Percentiles rank a stretch among this genome's conserved stretches.
Conservation (phyloP, 2,888 invertebrate genomes). For the Erebia ligea region DNA sequence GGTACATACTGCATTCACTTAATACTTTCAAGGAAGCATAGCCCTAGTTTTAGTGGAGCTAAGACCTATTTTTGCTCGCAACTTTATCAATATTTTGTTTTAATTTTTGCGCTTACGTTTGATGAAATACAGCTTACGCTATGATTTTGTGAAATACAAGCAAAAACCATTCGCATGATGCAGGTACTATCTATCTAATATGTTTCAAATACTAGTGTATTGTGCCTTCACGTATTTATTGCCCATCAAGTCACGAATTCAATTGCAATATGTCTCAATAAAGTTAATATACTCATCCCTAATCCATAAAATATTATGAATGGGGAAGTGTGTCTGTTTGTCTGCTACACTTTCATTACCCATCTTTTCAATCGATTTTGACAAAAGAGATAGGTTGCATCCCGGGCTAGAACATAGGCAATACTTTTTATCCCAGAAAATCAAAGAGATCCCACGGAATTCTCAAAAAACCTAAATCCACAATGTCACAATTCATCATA, state of each 20-base stretch:
- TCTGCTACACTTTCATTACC: too few relatives aligned
- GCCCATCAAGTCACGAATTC: not conserved
- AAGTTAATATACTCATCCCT: not conserved
- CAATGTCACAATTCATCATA: too few relatives aligned
- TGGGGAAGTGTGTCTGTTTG: too few relatives aligned
- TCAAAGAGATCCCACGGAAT: too few relatives aligned
- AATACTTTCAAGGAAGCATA: not conserved
- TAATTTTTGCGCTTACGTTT: not conserved
- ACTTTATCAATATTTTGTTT: not conserved
- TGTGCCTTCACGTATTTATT: not conserved
- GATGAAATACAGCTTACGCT: too few relatives aligned
- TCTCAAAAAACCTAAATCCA: too few relatives aligned
- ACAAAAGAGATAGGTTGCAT: too few relatives aligned
- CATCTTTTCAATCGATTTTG: too few relatives aligned
- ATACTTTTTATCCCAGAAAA: too few relatives aligned
- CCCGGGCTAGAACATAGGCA: too few relatives aligned
- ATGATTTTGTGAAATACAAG: not conserved
- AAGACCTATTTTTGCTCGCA: not conserved
- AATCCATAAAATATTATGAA: too few relatives aligned
- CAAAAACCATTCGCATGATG: not conserved
- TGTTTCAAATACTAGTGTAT: not conserved
- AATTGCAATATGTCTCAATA: not conserved
- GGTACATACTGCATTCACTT: conserved; percentile 4
- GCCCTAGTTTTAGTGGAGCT: too few relatives aligned
- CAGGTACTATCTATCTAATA: not conserved